Percentiles rank a stretch among this genome's conserved stretches.
Evolutionary conservation across 2,888 invertebrate species (phyloP).

Genomic region (Scaptomyza reducta): DNA sequence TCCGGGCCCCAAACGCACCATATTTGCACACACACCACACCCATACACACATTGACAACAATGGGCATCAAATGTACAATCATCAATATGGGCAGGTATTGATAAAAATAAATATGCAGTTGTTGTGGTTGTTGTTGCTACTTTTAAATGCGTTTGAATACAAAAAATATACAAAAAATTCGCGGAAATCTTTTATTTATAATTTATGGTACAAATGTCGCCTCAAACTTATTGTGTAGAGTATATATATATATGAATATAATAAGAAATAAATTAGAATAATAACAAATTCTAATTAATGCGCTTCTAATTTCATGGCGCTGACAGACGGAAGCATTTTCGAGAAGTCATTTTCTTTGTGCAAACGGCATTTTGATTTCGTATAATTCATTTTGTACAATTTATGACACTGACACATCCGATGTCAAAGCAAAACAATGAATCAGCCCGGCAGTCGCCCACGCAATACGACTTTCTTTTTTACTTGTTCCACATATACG

Average conservation of each 20-base stretch:
- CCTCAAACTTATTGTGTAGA: slow-evolving; percentile 64
- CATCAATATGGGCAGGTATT: slow-evolving; percentile 49
- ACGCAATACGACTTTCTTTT: slow-evolving; percentile 54
- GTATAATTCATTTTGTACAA: slow-evolving; percentile 68
- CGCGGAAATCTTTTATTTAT: slow-evolving; percentile 67
- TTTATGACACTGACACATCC: slow-evolving; percentile 62
- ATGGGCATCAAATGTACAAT: slow-evolving; percentile 58
- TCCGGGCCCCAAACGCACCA: slow-evolving; percentile 19
- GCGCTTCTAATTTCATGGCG: slow-evolving; percentile 75
- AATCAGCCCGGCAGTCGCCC: slow-evolving; percentile 63
- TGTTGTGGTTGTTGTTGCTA: slow-evolving; percentile 17
- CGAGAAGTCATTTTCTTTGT: slow-evolving; percentile 60
- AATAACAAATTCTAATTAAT: slow-evolving; percentile 77
- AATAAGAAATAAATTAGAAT: slow-evolving; percentile 49
- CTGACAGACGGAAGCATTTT: slow-evolving; percentile 72
- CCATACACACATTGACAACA: slow-evolving; percentile 25
- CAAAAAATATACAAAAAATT: slow-evolving; percentile 54
- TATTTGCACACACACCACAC: slow-evolving; percentile 29
- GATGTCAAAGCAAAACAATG: slow-evolving; percentile 42
- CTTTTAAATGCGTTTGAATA: slow-evolving; percentile 28
- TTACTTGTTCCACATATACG: slow-evolving; percentile 7
- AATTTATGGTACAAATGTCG: slow-evolving; percentile 74
- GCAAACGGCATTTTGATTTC: slow-evolving; percentile 67
- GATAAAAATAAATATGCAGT: slow-evolving; percentile 33
- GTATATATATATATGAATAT: slow-evolving; percentile 6